These are phyloP conservation scores for Nannoperca australis DNA, from an alignment of 2,797 vertebrate genomes.

Conservation along the genomic window DNA sequence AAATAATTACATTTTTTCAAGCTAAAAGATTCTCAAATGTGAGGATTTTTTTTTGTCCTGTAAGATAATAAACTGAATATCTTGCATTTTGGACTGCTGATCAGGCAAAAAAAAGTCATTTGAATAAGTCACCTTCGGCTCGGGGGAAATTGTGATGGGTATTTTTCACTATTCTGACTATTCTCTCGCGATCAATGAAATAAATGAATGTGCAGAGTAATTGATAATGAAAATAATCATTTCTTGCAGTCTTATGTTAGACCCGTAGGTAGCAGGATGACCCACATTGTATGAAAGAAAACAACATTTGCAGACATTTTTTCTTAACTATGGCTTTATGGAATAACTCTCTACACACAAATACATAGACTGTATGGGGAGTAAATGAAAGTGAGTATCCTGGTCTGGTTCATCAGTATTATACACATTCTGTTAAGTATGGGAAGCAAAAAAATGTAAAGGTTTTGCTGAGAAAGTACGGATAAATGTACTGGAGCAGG, in stretches of 20 bases:
- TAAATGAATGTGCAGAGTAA: neutral
- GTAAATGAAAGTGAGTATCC: neutral
- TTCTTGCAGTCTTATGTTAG: neutral
- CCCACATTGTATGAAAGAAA: neutral
- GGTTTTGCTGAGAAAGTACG: neutral
- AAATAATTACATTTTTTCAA: neutral
- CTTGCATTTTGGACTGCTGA: neutral
- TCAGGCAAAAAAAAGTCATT: neutral
- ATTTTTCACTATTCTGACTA: neutral
- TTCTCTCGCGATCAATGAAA: neutral
- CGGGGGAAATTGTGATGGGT: neutral
- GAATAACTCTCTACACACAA: constrained; percentile 1
- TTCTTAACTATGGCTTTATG: neutral
- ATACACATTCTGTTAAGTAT: neutral
- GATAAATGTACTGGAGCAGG: neutral
- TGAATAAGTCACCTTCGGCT: neutral
- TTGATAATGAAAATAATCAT: neutral
- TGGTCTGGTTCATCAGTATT: neutral
- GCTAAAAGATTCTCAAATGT: neutral
- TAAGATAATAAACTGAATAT: neutral
- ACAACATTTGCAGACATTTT: neutral
- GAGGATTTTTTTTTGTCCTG: neutral
- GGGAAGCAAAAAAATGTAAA: neutral
- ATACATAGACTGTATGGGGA: neutral
- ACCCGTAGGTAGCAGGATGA: neutral